Conservation (phyloP, 2,888 invertebrate genomes). For the Craniophora ligustri region DNA sequence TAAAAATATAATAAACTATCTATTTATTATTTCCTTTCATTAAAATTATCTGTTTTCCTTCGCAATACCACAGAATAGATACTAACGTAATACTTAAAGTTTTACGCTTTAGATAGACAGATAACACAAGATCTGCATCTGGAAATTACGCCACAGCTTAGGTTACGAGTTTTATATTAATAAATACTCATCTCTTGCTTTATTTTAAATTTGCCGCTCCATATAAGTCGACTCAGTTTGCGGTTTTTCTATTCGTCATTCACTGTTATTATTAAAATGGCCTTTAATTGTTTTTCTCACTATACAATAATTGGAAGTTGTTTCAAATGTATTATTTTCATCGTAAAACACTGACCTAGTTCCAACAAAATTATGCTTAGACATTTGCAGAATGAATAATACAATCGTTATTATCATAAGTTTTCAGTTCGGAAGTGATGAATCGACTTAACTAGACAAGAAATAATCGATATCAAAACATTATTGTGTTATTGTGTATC, state of each 20-base stretch:
- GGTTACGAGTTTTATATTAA: constrained; percentile 38
- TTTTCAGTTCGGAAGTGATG: constrained; percentile 34
- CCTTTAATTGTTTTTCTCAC: constrained; percentile 56
- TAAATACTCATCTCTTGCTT: constrained; percentile 35
- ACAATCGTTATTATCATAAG: constrained; percentile 40
- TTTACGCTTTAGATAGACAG: constrained; percentile 26
- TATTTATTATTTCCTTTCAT: no score
- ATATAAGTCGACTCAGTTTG: constrained; percentile 51
- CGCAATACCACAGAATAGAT: no score
- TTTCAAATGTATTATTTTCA: constrained; percentile 56
- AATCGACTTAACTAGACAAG: constrained; percentile 27
- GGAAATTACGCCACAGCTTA: constrained; percentile 30
- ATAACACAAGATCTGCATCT: constrained; percentile 27
- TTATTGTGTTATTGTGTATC: constrained; percentile 47
- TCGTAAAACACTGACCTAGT: constrained; percentile 60
- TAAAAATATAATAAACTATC: no score
- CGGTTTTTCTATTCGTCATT: constrained; percentile 57
- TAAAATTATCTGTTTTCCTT: no score
- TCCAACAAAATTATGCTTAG: constrained; percentile 50
- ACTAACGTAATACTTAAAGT: constrained; percentile 25
- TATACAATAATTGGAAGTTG: constrained; percentile 54
- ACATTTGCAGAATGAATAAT: constrained; percentile 50
- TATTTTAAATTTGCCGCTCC: constrained; percentile 48
- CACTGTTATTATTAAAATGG: constrained; percentile 49
- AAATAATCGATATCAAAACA: constrained; percentile 41